Evolutionary conservation across 2,113 vertebrate species (phyloP).

Genomic region (Falco punctatus): DNA sequence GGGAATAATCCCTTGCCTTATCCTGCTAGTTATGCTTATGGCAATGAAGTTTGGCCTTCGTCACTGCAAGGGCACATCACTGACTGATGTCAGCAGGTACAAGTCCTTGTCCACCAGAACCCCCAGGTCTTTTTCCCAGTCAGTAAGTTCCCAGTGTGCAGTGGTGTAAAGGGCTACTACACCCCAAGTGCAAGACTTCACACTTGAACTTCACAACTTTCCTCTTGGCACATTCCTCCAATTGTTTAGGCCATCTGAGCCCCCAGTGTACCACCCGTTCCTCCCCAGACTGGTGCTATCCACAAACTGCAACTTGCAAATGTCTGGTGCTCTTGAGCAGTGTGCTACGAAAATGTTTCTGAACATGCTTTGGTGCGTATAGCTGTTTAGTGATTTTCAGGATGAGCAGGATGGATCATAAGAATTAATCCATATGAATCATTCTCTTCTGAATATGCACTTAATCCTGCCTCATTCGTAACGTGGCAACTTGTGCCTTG

Average conservation of each 20-base stretch:
- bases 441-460: neutral
- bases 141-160: neutral
- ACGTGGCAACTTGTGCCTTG: neutral
- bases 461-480: neutral
- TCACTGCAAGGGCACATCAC: neutral
- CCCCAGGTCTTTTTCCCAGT: neutral
- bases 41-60: neutral
- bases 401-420: neutral
- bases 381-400: neutral
- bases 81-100: too few relatives aligned
- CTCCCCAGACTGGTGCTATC: neutral
- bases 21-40: neutral
- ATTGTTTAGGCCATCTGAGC: neutral
- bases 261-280: neutral
- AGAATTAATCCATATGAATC: neutral
- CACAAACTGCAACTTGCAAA: neutral
- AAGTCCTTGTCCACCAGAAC: neutral
- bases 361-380: rapidly evolving
- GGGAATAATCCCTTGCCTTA: neutral
- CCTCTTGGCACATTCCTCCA: neutral
- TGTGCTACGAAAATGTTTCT: neutral
- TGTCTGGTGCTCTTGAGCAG: too few relatives aligned
- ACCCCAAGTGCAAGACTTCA: neutral
- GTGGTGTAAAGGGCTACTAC: neutral
- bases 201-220: neutral